These are phyloP conservation scores for Hypanus sabinus DNA, from an alignment of 2,113 vertebrate genomes.

Conservation along the genomic window DNA sequence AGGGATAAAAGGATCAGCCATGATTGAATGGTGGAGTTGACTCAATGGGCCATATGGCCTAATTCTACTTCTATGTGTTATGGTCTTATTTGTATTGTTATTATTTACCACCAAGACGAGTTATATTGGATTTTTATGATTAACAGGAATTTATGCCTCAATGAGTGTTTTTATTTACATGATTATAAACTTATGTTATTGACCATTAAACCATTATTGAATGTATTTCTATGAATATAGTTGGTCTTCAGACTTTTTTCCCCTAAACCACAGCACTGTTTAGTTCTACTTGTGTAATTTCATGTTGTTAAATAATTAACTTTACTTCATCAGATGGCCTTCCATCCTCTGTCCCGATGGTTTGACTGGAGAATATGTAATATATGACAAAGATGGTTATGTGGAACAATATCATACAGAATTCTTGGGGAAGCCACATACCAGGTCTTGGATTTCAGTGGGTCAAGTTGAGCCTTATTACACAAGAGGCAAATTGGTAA, in stretches of 20 bases:
- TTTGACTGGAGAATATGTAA: conserved; percentile 47
- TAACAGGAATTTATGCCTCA: not conserved
- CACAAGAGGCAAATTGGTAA: conserved; percentile 12
- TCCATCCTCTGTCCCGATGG: conserved; percentile 55
- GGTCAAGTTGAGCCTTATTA: conserved; percentile 45
- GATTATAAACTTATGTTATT: not conserved
- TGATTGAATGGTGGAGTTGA: too few species aligned
- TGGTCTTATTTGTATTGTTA: conserved; percentile 15
- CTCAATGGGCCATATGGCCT: too few species aligned
- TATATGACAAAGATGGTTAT: conserved; percentile 48
- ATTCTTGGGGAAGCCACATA: conserved; percentile 57
- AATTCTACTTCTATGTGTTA: too few species aligned
- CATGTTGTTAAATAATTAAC: not conserved
- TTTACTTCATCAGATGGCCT: conserved; percentile 55
- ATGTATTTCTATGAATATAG: not conserved
- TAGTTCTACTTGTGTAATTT: not conserved
- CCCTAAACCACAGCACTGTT: not conserved
- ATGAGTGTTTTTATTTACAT: not conserved
- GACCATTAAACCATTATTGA: not conserved
- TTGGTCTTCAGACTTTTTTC: not conserved
- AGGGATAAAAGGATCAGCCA: too few species aligned
- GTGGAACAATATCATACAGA: conserved; percentile 55
- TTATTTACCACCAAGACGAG: not conserved
- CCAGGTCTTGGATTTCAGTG: conserved; percentile 51
- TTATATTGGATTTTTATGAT: not conserved